A percentile compares a stretch with the other conserved stretches of the same genome.
Conservation (phyloP, 2,797 vertebrate genomes). For the Eulemur rubriventer region DNA sequence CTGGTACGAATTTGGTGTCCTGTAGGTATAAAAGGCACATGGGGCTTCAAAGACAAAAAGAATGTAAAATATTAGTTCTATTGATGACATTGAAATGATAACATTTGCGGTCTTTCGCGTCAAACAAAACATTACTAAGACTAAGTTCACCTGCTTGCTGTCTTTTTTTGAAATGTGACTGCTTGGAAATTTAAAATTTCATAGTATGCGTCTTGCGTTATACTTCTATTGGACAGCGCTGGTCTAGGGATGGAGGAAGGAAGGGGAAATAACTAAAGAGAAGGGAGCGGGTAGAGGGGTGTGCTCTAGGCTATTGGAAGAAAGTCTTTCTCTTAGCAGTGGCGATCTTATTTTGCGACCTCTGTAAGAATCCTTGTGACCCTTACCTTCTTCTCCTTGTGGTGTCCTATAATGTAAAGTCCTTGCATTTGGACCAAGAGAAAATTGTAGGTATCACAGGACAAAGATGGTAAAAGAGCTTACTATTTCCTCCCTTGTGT, state of each 20-base stretch:
- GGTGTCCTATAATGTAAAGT: background rate
- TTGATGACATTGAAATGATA: background rate
- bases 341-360: background rate
- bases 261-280: background rate
- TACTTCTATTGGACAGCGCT: background rate
- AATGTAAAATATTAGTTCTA: background rate
- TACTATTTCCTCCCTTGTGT: slow-evolving; percentile 7
- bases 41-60: background rate
- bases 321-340: background rate
- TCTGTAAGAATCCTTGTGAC: background rate
- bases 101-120: background rate
- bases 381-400: background rate
- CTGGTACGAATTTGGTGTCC: background rate
- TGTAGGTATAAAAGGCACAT: background rate
- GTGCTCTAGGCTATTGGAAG: background rate
- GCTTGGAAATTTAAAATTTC: background rate
- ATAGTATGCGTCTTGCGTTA: background rate
- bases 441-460: background rate
- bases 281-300: background rate
- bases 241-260: background rate
- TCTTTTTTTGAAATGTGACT: background rate
- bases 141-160: background rate
- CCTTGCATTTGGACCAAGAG: background rate
- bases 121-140: slow-evolving; percentile 16
- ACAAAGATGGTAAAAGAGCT: slow-evolving; percentile 1